Evolutionary conservation across 2,797 vertebrate species (phyloP), one percentile per base, ranked within the genome.

Genomic region (Lithobates pipiens): DNA sequence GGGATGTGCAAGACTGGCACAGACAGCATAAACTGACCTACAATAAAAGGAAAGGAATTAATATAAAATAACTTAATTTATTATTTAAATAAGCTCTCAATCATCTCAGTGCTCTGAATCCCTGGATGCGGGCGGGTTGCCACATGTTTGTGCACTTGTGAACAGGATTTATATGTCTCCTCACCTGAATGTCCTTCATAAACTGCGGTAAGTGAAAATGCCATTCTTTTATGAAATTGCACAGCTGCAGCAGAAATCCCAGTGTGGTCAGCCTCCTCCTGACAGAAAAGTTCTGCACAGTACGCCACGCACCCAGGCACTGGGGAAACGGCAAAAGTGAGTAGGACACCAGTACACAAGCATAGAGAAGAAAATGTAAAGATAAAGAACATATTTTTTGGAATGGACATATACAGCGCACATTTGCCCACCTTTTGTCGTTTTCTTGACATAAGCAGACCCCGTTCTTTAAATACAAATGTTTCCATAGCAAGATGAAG

Each of bases 221-320:
- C 98, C 97, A 99, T 84, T 99, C 98, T 84, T 97, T 98, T 86
- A 93, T 96, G 94, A 99, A 99, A 92, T 93, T 97, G 0, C 98
- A 98, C 29, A 99, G 97, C 91, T 99, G 98, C 88, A 99, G 96
- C 90, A 99, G 94, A 92, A 99, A 99, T 77, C 97, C 97, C 98
- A 0, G 98, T 99, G 92, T 99, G 97, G 88, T 99, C 98, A 0
- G 98, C 98, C 93, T 99, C 98, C 72, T 99, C 98, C 88, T 99
- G 89, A 91, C 98, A 99, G 3, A 97, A 89, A 99, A 89, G 61
- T 96, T 98, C 95, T 98, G 98, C 9, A 98, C 97, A 0, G 96
- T 98, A 73, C 98, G 95, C 82, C 99, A 98, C 0, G 98, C 98
- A 0, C 95, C 97, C 91, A 99, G 94, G 91, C 98, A 99, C 98